Base-by-base conservation (phyloP, 2,797 vertebrate species). In the Arnoldichthys spilopterus region DNA sequence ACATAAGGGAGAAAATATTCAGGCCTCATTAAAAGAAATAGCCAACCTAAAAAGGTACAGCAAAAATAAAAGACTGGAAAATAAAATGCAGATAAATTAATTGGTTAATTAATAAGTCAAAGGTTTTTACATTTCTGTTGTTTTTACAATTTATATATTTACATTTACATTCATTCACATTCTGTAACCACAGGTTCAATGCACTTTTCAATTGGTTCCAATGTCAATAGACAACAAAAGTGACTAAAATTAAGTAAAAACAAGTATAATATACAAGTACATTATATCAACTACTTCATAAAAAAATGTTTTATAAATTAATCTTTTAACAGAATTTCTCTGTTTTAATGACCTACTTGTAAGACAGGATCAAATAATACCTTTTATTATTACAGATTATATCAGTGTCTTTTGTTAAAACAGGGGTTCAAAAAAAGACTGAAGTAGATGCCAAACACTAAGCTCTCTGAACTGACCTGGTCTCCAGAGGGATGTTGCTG, bases 401-500 rank as follows among this genome's bases (percentile, higher is more conserved):
- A 53, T 6, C 18, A 53, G n/a, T 2, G 6, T 6, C 51, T 53
- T 8, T 20, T 53, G 43, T 37, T 13, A 47, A 13, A 47, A 47
- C 45, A 53, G 8, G 18, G 20, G 51, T 26, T 11, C 3, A 53
- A n/a, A 20, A 53, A 2, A 47, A 53, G 6, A 47, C 43, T 47
- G 34, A 37, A 37, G 8, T 3, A 37, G 34, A 37, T 37, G 16
- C 4, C 16, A 18, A 1, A 12, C 4, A 3, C 20, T n/a, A 7
- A 28, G 13, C 7, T 59, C 3, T 34, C 11, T 37, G 68, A 11
- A 71, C 72, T 82, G 63, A 96, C 95, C 95, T 96, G 90, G 95
- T 95, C 85, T 96, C 95, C 91, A 96, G 85, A 0, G 95, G 95
- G 37, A 96, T 96, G 92, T 96, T 96, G 87, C 95, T 96, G 86